Evolutionary conservation across 2,888 invertebrate species (phyloP).

Genomic region (Stenchaetothrips biformis): DNA sequence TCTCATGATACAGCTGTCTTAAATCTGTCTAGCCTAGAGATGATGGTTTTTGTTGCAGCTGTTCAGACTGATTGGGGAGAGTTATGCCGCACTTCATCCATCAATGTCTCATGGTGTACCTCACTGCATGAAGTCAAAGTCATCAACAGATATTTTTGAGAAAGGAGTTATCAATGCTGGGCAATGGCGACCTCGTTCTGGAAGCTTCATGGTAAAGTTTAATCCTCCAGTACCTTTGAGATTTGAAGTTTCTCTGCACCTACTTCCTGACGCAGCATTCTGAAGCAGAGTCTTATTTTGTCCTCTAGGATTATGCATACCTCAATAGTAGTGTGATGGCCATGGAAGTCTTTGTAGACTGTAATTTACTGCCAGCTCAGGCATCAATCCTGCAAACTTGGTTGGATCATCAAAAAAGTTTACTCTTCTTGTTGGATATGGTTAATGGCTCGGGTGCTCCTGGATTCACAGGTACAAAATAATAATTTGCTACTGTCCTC

Average conservation of each 20-base stretch:
- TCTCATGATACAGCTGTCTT: not conserved
- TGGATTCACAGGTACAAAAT: not conserved
- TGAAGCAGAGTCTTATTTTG: too few relatives aligned
- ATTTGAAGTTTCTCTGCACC: too few relatives aligned
- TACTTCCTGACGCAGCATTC: too few relatives aligned
- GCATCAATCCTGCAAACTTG: not conserved
- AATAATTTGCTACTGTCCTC: not conserved
- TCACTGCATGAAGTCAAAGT: constrained; percentile 3
- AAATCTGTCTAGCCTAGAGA: not conserved
- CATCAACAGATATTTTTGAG: not conserved
- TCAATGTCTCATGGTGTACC: not conserved
- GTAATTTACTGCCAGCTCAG: not conserved
- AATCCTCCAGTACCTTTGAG: too few relatives aligned
- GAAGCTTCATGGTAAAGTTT: not conserved
- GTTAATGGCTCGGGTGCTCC: not conserved
- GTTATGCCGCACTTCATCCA: not conserved
- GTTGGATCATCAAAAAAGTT: not conserved
- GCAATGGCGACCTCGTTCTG: not conserved
- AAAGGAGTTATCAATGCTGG: not conserved
- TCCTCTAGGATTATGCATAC: not conserved
- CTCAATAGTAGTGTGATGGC: not conserved
- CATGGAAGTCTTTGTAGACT: not conserved
- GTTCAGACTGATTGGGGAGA: not conserved
- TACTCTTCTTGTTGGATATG: not conserved
- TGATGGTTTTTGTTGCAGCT: not conserved